These are phyloP conservation scores for Gymnocheta viridis DNA, from an alignment of 2,888 invertebrate genomes.

Conservation along the genomic window DNA sequence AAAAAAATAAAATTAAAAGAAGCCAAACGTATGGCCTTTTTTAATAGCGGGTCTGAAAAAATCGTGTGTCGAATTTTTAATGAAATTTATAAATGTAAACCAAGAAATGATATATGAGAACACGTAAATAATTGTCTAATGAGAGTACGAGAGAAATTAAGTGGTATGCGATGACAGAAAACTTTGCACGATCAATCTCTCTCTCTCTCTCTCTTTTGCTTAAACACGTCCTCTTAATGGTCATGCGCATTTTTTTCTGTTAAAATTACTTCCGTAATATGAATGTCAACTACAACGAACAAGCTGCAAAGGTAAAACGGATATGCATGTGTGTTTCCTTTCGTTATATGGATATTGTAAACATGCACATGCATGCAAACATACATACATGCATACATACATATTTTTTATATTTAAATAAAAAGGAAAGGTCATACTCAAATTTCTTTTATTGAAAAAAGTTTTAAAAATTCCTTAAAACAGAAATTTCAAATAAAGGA, in stretches of 20 bases:
- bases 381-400: too few relatives aligned
- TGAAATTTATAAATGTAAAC: slow-evolving; percentile 26
- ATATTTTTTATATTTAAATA: too few relatives aligned
- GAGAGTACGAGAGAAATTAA: slow-evolving; percentile 21
- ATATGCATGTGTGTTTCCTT: slow-evolving; percentile 61
- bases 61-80: slow-evolving; percentile 60
- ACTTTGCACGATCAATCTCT: neutral
- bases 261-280: slow-evolving; percentile 64
- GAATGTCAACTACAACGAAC: neutral
- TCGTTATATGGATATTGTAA: slow-evolving; percentile 2
- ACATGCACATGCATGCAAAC: neutral
- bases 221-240: neutral
- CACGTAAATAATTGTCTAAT: neutral
- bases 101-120: slow-evolving; percentile 55
- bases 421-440: slow-evolving; percentile 7
- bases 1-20: slow-evolving; percentile 25
- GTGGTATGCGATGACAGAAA: neutral
- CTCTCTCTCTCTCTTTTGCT: neutral
- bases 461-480: neutral
- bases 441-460: neutral
- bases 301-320: slow-evolving; percentile 44
- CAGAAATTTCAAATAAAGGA: neutral
- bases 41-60: slow-evolving; percentile 65
- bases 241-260: slow-evolving; percentile 31
- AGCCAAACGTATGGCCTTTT: slow-evolving; percentile 61